Conservation (phyloP, 37 sponge, comb jelly and placozoan species). For the Bolinopsis microptera region DNA sequence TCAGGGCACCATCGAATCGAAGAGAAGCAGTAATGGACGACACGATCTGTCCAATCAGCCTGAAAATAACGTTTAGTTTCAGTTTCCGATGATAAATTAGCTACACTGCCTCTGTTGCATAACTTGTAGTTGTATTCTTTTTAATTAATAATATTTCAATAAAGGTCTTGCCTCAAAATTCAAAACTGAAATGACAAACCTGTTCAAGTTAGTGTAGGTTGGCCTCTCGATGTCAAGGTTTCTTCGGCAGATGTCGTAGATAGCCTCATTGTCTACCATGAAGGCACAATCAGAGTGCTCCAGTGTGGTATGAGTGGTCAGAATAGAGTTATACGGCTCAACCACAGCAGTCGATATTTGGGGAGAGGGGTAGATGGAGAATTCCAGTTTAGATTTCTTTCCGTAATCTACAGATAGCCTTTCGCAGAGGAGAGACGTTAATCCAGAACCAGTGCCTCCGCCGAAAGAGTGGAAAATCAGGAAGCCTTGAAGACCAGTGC, state of each 20-base stretch:
- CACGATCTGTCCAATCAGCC: slow-evolving; percentile 87
- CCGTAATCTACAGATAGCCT: slow-evolving; percentile 66
- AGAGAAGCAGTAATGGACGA: slow-evolving; percentile 86
- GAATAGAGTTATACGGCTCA: slow-evolving; percentile 94
- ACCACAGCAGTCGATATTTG: slow-evolving; percentile 88
- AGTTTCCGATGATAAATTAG: too few species aligned
- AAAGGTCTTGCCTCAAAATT: too few species aligned
- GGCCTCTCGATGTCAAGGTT: slow-evolving; percentile 90
- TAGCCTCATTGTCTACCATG: slow-evolving; percentile 97
- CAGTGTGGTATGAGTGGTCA: slow-evolving; percentile 92
- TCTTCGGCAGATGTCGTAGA: slow-evolving; percentile 87
- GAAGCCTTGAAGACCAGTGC: slow-evolving; percentile 72
- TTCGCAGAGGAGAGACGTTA: slow-evolving; percentile 68
- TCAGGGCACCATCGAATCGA: slow-evolving; percentile 89
- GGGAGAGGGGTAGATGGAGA: slow-evolving; percentile 71
- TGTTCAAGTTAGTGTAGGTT: slow-evolving; percentile 86
- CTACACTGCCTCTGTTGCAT: too few species aligned
- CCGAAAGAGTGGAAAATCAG: slow-evolving; percentile 73
- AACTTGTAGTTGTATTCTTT: too few species aligned
- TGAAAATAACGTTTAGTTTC: slow-evolving; percentile 14
- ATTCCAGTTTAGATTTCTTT: slow-evolving; percentile 70
- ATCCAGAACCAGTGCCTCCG: slow-evolving; percentile 72
- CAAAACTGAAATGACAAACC: too few species aligned
- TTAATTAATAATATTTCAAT: too few species aligned
- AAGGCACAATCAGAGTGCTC: slow-evolving; percentile 95